Percentiles rank a stretch among this genome's conserved stretches.
Conservation (phyloP, 2,797 vertebrate species). For the Anniella stebbinsi region DNA sequence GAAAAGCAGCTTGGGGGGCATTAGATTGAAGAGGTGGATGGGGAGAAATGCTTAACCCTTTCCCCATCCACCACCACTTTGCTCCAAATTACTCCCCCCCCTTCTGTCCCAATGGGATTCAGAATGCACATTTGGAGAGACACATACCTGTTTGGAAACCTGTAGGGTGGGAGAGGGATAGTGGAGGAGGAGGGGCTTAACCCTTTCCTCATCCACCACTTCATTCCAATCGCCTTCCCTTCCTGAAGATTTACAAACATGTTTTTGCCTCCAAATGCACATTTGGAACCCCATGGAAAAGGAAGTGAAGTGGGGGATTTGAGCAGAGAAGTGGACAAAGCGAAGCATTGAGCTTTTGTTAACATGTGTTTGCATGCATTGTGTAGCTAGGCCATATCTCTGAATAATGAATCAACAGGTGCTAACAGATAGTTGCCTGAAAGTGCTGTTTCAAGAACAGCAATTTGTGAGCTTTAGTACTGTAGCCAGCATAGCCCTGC, state of each 20-base stretch:
- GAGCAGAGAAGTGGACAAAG: background rate
- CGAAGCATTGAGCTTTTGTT: background rate
- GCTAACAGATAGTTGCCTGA: background rate
- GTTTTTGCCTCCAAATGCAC: background rate
- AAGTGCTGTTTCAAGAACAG: background rate
- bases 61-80: background rate
- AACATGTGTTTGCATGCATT: background rate
- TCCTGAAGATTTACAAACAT: background rate
- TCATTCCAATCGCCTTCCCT: background rate
- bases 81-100: background rate
- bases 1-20: background rate
- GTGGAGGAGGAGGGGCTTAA: background rate
- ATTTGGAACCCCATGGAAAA: background rate
- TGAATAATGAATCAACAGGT: conserved; percentile 7
- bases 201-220: background rate
- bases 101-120: background rate
- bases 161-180: background rate
- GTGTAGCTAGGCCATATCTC: background rate
- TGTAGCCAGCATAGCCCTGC: background rate
- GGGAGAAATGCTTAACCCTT: background rate
- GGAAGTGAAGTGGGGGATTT: background rate
- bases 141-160: background rate
- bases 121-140: background rate
- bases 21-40: background rate
- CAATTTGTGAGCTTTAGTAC: background rate